phyloP scores from a whole-genome alignment of 1,140 invertebrate genomes.

The Popillia japonica region DNA sequence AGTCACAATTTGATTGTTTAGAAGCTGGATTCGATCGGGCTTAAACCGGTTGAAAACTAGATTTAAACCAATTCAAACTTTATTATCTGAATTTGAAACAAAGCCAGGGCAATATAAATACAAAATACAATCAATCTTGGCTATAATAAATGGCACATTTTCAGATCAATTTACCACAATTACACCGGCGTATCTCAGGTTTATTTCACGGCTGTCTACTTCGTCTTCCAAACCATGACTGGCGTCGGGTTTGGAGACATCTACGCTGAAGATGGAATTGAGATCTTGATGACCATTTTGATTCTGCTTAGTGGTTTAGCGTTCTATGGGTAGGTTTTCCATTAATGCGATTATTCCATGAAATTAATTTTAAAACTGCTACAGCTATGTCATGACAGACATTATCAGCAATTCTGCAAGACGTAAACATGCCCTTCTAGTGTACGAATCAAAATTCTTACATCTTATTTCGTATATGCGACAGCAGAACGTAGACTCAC shows the following conservation, averaged over 20 bases:
- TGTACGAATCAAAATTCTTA: conserved; percentile 61
- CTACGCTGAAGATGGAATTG: conserved; percentile 59
- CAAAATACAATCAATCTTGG: no score
- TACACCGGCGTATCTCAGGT: conserved; percentile 54
- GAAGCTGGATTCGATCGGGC: no score
- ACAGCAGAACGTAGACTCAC: conserved; percentile 59
- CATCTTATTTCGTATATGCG: conserved; percentile 61
- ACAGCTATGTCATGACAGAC: conserved; percentile 61
- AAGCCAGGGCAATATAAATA: no score
- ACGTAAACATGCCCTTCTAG: conserved; percentile 60
- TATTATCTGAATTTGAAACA: no score
- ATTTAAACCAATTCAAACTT: no score
- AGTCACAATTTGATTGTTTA: no score
- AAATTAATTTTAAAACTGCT: not conserved
- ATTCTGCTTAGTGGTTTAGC: conserved; percentile 61
- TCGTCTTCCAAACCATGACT: conserved; percentile 61
- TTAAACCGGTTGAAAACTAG: no score
- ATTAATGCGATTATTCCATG: not conserved
- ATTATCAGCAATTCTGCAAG: conserved; percentile 62
- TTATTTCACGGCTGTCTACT: conserved; percentile 61
- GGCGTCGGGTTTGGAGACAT: conserved; percentile 63
- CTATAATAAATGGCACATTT: no score
- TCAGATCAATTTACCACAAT: conserved; percentile 53
- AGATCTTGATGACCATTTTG: conserved; percentile 60
- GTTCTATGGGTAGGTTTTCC: conserved; percentile 61